Evolutionary conservation across 2,888 invertebrate species (phyloP), one percentile per base, ranked within the genome.

Genomic region (Coremacera marginata): DNA sequence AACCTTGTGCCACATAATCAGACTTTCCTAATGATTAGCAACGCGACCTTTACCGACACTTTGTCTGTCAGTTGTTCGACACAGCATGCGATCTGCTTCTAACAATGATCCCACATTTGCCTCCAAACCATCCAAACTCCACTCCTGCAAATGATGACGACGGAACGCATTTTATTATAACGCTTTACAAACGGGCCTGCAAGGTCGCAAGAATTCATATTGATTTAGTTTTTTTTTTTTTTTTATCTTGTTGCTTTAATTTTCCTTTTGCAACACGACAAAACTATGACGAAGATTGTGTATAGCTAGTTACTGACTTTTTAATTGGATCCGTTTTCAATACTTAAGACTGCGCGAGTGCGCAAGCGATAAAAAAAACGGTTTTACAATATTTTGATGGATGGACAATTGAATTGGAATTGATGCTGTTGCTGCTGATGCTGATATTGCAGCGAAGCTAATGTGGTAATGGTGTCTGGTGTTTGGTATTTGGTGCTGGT

Each of bases 371-470:
- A 63, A 34, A 63, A 34, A 63, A 31, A n/a, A 62, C 11, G 31
- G n/a, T 31, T 78, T 71, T 70, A 77, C 74, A 75, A 76, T 78
- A 77, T 78, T 79, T 83, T 86, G 84, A 87, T 85, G 82, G 86
- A 84, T 86, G 83, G 83, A 85, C 85, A 86, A 86, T 85, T 84
- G 86, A 70, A 49, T 72, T 25, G 19, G 37, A 72, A 60, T 22
- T 60, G 60, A 71, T 71, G 60, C 71, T 31, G 5, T 14, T 14
- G 19, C 27, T 49, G 22, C 60, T 67, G 51, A 2, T 52, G 52
- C 11, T 60, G 60, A 25, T n/a, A 49, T 9, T 70, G 51, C n/a
- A 49, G 65, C 65, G 55, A 22, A 31, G 34, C 34, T 72, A 57
- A 25, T 62, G 62, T 55, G 55, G 55, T 55, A 27, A 60, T 60